Evolutionary conservation across 2,797 vertebrate genomes (phyloP), one percentile per base, ranked within the genome.

Genomic region (Synanceia verrucosa): DNA sequence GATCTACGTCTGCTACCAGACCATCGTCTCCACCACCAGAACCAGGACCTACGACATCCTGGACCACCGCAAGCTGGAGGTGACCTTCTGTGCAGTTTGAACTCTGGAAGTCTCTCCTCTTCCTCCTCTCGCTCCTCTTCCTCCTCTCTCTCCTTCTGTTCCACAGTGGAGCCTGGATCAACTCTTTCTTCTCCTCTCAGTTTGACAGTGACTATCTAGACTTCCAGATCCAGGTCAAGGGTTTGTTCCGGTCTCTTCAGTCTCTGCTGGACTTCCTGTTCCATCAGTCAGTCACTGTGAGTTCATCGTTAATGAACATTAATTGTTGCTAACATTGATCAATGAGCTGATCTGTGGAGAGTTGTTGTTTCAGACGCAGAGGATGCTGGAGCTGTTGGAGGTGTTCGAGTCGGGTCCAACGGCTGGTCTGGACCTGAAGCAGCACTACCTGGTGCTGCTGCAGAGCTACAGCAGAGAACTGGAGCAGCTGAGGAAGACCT

Each of bases 201-300:
- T 96, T 96, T 92, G 95, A 96, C 83, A 92, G 89, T 55, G 95
- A 96, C 86, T 95, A 95, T 29, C 52, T 87, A 68, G 95, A 96
- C 61, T 96, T 96, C 89, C 94, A 89, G 91, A 73, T 81, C 57
- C 94, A 96, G 87, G 89, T 94, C 39, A 90, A 94, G 85, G 73
- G 52, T 47, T 52, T 96, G 68, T 93, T 94, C 6, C 91, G 91
- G 68, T 94, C 93, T 19, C 73, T 96, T 59, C 92, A 92, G 84
- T 73, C 88, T 69, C 89, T 93, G 79, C 88, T 96, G 86, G 94
- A 96, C 86, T 92, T 87, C 37, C 95, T 92, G 89, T 94, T 96
- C 89, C 84, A 86, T 41, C 91, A 90, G 79, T 71, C 89, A 0
- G 28, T 92, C 79, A 83, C 92, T 47, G 96, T 96, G 85, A 95